These are phyloP conservation scores for Syrrhaptes paradoxus DNA, from an alignment of 2,113 vertebrate species.

Conservation along the genomic window DNA sequence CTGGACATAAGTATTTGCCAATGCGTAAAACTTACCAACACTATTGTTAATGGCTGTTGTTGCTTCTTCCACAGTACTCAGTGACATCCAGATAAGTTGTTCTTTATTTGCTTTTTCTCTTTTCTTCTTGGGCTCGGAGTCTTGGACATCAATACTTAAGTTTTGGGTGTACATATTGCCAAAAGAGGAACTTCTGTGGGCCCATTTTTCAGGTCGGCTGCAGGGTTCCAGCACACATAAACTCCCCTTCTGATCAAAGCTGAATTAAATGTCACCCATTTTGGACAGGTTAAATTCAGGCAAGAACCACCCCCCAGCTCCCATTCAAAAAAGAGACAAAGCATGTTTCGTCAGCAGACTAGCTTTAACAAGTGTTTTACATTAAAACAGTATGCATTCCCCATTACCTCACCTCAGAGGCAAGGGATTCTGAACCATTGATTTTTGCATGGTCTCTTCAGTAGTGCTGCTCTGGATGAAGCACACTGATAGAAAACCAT, in stretches of 20 bases:
- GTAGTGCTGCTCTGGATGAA: not conserved
- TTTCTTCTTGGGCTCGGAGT: constrained; percentile 33
- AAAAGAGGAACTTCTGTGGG: not conserved
- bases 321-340: not conserved
- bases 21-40: constrained; percentile 9
- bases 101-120: constrained; percentile 7
- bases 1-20: not conserved
- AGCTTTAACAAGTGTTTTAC: not conserved
- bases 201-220: constrained; percentile 13
- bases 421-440: not conserved
- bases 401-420: not conserved
- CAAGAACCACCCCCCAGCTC: not conserved
- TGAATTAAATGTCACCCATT: not conserved
- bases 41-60: not conserved
- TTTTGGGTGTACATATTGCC: constrained; percentile 48
- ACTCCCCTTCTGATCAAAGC: not conserved
- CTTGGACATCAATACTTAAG: constrained; percentile 45
- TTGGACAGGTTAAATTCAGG: not conserved
- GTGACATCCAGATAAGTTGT: constrained; percentile 64
- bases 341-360: not conserved
- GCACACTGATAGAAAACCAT: not conserved
- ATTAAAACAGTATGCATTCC: not conserved
- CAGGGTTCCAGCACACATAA: not conserved
- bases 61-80: constrained; percentile 46
- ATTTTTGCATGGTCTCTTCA: not conserved